Evolutionary conservation across 2,888 invertebrate genomes (phyloP), one percentile per base, ranked within the genome.

Genomic region (Pecten maximus): DNA sequence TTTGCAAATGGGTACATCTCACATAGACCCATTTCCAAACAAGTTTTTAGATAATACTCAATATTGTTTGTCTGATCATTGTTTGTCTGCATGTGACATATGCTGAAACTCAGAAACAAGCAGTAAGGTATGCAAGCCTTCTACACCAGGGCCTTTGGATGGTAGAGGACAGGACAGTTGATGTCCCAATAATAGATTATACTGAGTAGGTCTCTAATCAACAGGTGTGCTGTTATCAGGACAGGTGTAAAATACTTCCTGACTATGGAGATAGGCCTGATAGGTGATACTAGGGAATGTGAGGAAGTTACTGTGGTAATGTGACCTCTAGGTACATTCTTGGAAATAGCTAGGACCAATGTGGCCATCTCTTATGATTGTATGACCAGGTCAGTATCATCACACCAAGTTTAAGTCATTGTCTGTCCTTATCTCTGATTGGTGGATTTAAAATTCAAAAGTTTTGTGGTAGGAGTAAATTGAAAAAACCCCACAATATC

Each of bases 201-300:
- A 74, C 74, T 74, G 74, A 74, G 12, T 28, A 74, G 74, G 35
- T 23, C 74, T 74, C 35, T 74, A 74, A 74, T 74, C 74, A 74
- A 74, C 74, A 74, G 74, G 74, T 74, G 74, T 74, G 74, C 23
- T 74, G 74, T 74, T 74, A 74, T 74, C 74, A 35, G 74, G 35
- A 28, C 74, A 74, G 74, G 74, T 74, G 35, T 23, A 74, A 74
- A 74, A 35, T 74, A 15, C 74, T 74, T 74, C 74, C 74, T 74
- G 35, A 74, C 74, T 74, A 35, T 28, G 28, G 74, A 35, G 74
- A 74, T 74, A 74, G 74, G 35, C 35, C 12, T 35, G 74, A 10
- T 74, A 74, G 54, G 19, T 54, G 2, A 23, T 23, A 23, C 23
- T 54, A 6, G 6, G 28, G 28, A 35, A 28, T 28, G 23, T 74